Evolutionary conservation across 2,113 vertebrate species (phyloP).

Genomic region (Pterocles burchelli): DNA sequence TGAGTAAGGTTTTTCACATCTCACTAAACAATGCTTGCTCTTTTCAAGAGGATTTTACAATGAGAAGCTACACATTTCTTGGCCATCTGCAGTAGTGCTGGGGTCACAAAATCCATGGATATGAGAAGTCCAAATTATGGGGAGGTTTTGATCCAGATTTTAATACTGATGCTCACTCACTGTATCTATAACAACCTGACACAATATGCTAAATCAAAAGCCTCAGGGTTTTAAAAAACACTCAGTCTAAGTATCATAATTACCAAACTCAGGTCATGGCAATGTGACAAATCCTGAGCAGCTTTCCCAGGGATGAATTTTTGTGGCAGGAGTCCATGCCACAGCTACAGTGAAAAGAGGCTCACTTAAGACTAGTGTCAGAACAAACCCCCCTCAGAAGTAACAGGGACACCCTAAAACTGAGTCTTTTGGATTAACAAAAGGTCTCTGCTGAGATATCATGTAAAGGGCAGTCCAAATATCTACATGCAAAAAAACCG

Average conservation of each 20-base stretch:
- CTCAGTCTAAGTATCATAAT: background rate
- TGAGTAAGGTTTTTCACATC: background rate
- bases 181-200: background rate
- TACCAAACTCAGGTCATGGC: background rate
- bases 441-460: rapidly evolving
- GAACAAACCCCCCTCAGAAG: background rate
- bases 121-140: background rate
- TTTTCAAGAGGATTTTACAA: background rate
- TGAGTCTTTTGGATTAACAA: background rate
- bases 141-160: background rate
- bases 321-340: background rate
- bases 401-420: background rate
- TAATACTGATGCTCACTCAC: background rate
- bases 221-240: background rate
- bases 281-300: background rate
- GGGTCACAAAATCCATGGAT: background rate
- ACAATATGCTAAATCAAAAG: background rate
- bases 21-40: background rate
- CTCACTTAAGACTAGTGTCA: background rate
- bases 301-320: background rate
- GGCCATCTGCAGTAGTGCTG: background rate
- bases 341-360: background rate
- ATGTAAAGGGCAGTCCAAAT: background rate
- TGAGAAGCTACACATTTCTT: background rate
- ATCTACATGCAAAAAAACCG: background rate